Percentiles rank a stretch among this genome's conserved stretches.
Evolutionary conservation across 2,888 invertebrate genomes (phyloP).

Genomic region (Stratiomys singularior): DNA sequence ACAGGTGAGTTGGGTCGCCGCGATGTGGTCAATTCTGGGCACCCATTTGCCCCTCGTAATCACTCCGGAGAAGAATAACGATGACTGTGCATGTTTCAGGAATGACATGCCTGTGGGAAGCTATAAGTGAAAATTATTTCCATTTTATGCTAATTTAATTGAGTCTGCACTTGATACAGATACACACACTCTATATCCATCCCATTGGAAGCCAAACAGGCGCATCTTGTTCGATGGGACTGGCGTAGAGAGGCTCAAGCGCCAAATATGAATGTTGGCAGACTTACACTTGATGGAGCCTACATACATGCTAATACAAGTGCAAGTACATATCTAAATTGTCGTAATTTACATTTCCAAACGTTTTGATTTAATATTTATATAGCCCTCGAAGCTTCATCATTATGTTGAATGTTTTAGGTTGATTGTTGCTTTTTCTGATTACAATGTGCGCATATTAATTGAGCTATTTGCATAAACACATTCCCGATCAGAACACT

Average conservation of each 20-base stretch:
- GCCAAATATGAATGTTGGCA: background rate
- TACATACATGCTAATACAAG: background rate
- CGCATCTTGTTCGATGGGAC: background rate
- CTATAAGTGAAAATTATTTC: slow-evolving; percentile 49
- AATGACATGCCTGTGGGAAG: slow-evolving; percentile 42
- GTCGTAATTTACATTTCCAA: slow-evolving; percentile 41
- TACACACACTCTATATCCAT: background rate
- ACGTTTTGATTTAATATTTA: slow-evolving; percentile 32
- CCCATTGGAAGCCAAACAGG: background rate
- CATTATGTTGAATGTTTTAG: slow-evolving; percentile 36
- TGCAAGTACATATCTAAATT: slow-evolving; percentile 42
- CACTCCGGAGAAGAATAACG: slow-evolving; percentile 36
- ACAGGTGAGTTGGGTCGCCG: slow-evolving; percentile 30
- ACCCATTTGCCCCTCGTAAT: slow-evolving; percentile 29
- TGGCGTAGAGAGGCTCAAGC: background rate
- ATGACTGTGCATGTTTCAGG: slow-evolving; percentile 38
- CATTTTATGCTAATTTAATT: slow-evolving; percentile 51
- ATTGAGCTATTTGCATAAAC: slow-evolving; percentile 42
- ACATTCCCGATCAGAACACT: background rate
- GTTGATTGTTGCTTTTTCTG: slow-evolving; percentile 28
- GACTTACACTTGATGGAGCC: too few relatives aligned
- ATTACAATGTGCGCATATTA: slow-evolving; percentile 39
- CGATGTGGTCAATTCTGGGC: slow-evolving; percentile 32
- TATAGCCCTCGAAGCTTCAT: slow-evolving; percentile 3
- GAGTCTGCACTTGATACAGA: slow-evolving; percentile 46